Evolutionary conservation across 2,113 vertebrate genomes (phyloP).

Genomic region (Pithys albifrons): DNA sequence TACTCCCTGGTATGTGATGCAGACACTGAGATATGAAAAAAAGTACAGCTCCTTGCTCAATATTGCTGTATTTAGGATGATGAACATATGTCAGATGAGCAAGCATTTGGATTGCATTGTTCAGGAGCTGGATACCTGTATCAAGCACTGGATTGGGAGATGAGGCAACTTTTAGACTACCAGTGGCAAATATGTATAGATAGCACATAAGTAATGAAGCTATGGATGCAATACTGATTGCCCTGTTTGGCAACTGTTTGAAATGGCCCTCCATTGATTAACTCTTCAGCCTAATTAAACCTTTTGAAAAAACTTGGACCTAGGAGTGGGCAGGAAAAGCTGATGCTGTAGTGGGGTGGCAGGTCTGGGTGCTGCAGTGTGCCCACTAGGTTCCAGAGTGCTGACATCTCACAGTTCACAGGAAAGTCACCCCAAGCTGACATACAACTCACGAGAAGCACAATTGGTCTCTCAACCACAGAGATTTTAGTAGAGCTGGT

Average conservation of each 20-base stretch:
- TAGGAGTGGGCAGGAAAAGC: background rate
- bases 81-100: background rate
- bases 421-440: no score
- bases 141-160: background rate
- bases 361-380: background rate
- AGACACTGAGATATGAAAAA: background rate
- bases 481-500: background rate
- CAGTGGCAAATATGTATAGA: background rate
- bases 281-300: background rate
- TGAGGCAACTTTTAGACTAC: background rate
- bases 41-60: background rate
- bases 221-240: background rate
- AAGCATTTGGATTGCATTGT: background rate
- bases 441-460: background rate
- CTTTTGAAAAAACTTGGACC: background rate
- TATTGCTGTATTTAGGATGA: background rate
- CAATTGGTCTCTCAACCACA: background rate
- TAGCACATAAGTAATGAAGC: background rate
- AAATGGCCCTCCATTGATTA: background rate
- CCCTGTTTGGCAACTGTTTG: background rate
- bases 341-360: background rate
- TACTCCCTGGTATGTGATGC: background rate
- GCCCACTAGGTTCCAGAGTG: background rate
- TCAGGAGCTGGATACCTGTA: background rate
- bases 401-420: background rate